phyloP scores from a whole-genome alignment of 2,888 invertebrate genomes.

The Opisthograptis luteolata region DNA sequence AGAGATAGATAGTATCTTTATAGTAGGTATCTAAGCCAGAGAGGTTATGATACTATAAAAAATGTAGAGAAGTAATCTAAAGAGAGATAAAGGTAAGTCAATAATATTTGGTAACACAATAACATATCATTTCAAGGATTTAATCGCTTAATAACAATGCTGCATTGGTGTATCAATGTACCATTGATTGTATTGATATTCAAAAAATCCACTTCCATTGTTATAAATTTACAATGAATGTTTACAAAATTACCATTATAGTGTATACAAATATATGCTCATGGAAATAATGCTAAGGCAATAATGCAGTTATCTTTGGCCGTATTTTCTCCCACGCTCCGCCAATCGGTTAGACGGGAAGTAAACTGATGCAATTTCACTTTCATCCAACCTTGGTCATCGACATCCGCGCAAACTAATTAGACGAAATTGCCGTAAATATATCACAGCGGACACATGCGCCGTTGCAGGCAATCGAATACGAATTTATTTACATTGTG shows the following conservation, averaged over 20 bases:
- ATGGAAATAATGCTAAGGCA: slow-evolving; percentile 3
- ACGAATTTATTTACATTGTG: slow-evolving; percentile 39
- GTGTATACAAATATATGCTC: slow-evolving; percentile 29
- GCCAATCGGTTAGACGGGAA: slow-evolving; percentile 57
- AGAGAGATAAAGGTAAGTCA: too few species aligned
- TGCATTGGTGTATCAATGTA: slow-evolving; percentile 5
- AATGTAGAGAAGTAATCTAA: too few species aligned
- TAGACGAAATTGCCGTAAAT: slow-evolving; percentile 46
- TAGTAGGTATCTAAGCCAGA: too few species aligned
- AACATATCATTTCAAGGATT: too few species aligned
- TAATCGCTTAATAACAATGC: too few species aligned
- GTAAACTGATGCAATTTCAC: slow-evolving; percentile 63
- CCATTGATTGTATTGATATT: slow-evolving; percentile 11
- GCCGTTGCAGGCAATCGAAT: slow-evolving; percentile 8
- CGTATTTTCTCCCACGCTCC: slow-evolving; percentile 57
- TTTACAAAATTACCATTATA: slow-evolving; percentile 22
- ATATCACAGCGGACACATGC: slow-evolving; percentile 31
- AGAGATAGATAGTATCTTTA: too few species aligned
- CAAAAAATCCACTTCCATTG: slow-evolving; percentile 14
- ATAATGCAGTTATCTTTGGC: slow-evolving; percentile 36
- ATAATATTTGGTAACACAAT: too few species aligned
- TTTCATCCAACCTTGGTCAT: slow-evolving; percentile 69
- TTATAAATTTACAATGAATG: slow-evolving; percentile 13
- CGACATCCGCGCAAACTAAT: slow-evolving; percentile 56
- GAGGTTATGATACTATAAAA: too few species aligned